Base-by-base conservation (phyloP, 2,113 vertebrate genomes). In the Saguinus imperator region DNA sequence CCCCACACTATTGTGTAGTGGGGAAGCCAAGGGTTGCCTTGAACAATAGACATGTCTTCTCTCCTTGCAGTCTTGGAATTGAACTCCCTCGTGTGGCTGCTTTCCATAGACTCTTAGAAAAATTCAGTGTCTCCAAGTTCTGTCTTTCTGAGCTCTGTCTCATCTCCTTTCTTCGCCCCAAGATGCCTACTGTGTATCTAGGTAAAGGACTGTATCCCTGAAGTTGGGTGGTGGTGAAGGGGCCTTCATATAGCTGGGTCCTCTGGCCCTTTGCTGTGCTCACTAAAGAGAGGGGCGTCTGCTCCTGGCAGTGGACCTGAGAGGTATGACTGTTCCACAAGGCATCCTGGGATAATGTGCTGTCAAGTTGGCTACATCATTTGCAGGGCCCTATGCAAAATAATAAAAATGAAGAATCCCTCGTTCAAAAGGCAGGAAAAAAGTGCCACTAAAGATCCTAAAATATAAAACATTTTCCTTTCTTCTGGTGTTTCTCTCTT, bases 11-110 rank as follows among this genome's bases (percentile, higher is more conserved):
- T 9, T 1, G 17, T 27, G 50, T 6, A 25, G 10, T 0, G 4
- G 32, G 80, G 37, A 80, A n/a, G 43, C 70, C 81, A 1, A 16
- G 61, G 45, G 82, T 94, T 50, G 80, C 79, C 45, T 91, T 76
- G 48, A 14, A 57, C 76, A 52, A 29, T 1, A 32, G 9, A 12
- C 21, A 1, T 1, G 3, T 37, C 23, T 88, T 27, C 93, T 18
- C 37, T 6, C 5, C 1, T 12, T 29, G 17, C 10, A 3, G 18
- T 10, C 43, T 81, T 72, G 82, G 84, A 87, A 61, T 48, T 77
- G 70, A 88, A 89, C 95, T 88, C 86, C 97, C 86, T 94, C 61
- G 0, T 93, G 89, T 95, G 97, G 92, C 76, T 91, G 87, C 29
- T 92, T 95, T 79, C 83, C 55, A 61, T 0, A 87, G 27, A 48